Conservation (phyloP, 2,888 invertebrate genomes). For the Chymomyza caudatula region DNA sequence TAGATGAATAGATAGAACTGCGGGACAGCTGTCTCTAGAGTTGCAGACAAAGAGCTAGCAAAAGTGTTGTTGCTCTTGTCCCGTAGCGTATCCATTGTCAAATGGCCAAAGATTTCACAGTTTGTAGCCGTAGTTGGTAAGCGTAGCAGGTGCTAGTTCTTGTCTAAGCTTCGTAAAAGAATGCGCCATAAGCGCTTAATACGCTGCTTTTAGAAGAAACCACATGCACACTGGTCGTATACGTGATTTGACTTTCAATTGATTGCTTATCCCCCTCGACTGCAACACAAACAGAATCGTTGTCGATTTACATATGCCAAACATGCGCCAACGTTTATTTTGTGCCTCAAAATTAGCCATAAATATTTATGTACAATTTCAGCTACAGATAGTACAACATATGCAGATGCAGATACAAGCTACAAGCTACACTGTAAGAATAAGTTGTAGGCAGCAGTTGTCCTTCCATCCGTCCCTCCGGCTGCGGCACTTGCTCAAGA, state of each 20-base stretch:
- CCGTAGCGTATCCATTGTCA: too few species aligned
- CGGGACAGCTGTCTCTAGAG: neutral
- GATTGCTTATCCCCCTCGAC: neutral
- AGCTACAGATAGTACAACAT: neutral
- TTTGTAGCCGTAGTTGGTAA: neutral
- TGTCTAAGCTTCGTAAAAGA: neutral
- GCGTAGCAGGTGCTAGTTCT: neutral
- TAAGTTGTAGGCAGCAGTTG: neutral
- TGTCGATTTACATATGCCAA: constrained; percentile 49
- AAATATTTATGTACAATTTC: constrained; percentile 17
- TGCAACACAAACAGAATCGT: neutral
- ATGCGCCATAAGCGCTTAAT: constrained; percentile 21
- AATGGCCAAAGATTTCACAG: neutral
- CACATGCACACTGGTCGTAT: neutral
- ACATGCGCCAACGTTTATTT: constrained; percentile 39
- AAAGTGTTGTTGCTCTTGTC: neutral
- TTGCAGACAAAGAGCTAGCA: neutral
- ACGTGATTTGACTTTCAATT: neutral
- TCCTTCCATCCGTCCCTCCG: too few species aligned
- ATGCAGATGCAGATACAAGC: neutral
- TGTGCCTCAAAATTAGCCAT: constrained; percentile 44
- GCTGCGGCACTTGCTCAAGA: neutral
- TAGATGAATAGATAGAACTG: neutral
- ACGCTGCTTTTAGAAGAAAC: constrained; percentile 1
- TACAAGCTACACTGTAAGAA: neutral